A percentile compares a stretch with the other conserved stretches of the same genome.
Conservation (phyloP, 2,888 invertebrate genomes). For the Noctuana brunneofusca region DNA sequence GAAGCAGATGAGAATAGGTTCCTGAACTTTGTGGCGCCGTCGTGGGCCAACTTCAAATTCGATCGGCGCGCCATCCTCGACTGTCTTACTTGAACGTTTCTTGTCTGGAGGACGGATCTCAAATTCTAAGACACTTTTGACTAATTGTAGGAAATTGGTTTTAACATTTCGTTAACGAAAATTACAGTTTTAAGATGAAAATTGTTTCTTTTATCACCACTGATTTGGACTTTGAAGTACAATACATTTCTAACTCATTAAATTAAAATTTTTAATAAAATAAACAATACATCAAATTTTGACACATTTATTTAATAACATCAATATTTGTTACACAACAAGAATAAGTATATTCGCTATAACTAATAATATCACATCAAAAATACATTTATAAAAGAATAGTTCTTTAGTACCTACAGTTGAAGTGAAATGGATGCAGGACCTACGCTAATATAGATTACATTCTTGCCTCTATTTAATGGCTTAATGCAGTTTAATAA, state of each 20-base stretch:
- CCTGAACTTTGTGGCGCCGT: conserved; percentile 81
- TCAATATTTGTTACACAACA: background rate
- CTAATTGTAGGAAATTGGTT: conserved; percentile 31
- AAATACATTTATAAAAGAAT: conserved; percentile 39
- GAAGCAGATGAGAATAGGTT: conserved; percentile 46
- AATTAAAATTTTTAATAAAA: background rate
- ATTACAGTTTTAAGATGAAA: conserved; percentile 25
- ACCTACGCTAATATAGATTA: too few species aligned
- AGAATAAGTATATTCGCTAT: background rate
- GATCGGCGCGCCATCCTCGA: conserved; percentile 82
- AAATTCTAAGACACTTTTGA: conserved; percentile 10
- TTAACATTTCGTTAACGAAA: conserved; percentile 31
- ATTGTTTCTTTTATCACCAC: conserved; percentile 11
- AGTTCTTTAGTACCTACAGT: background rate
- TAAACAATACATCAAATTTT: background rate
- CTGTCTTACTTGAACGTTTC: conserved; percentile 65
- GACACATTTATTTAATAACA: conserved; percentile 12
- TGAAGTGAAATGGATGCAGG: background rate
- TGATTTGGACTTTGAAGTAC: too few species aligned
- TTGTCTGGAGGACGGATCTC: background rate
- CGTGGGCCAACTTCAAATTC: conserved; percentile 87
- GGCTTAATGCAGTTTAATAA: background rate
- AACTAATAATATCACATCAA: conserved; percentile 57
- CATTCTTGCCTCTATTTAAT: background rate
- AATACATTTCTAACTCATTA: too few species aligned